Evolutionary conservation across 2,113 vertebrate genomes (phyloP).

Genomic region (Rhea americana): DNA sequence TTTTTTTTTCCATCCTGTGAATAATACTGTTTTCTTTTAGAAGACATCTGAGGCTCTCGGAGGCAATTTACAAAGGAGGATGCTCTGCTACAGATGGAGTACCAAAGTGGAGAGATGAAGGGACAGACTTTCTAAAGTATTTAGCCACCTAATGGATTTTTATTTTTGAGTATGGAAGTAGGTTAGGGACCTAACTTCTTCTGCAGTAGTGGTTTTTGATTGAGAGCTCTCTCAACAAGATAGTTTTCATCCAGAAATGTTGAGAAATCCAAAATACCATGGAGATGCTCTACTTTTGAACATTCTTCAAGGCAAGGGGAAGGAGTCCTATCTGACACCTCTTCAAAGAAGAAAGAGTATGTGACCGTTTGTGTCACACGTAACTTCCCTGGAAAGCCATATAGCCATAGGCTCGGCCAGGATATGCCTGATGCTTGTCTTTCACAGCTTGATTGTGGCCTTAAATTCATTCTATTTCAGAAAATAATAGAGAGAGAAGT

Average conservation of each 20-base stretch:
- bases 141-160: constrained; percentile 59
- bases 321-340: background rate
- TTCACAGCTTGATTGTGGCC: background rate
- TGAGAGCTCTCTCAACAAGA: constrained; percentile 20
- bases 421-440: background rate
- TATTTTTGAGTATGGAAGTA: constrained; percentile 50
- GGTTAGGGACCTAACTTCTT: background rate
- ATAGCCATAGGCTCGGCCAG: accelerated
- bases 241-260: background rate
- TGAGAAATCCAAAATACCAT: background rate
- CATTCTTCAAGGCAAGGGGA: accelerated
- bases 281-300: constrained; percentile 4
- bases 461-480: background rate
- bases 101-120: constrained; percentile 43
- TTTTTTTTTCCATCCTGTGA: background rate
- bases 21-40: constrained; percentile 61
- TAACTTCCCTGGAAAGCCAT: background rate
- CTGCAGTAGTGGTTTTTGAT: constrained; percentile 9
- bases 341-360: background rate
- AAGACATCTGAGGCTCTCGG: constrained; percentile 55
- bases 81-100: background rate
- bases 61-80: constrained; percentile 56
- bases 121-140: constrained; percentile 34
- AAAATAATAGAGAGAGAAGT: background rate
- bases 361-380: accelerated